A percentile compares a stretch with the other conserved stretches of the same genome.
Evolutionary conservation across 2,888 invertebrate species (phyloP).

Genomic region (Cephus pygmeus): DNA sequence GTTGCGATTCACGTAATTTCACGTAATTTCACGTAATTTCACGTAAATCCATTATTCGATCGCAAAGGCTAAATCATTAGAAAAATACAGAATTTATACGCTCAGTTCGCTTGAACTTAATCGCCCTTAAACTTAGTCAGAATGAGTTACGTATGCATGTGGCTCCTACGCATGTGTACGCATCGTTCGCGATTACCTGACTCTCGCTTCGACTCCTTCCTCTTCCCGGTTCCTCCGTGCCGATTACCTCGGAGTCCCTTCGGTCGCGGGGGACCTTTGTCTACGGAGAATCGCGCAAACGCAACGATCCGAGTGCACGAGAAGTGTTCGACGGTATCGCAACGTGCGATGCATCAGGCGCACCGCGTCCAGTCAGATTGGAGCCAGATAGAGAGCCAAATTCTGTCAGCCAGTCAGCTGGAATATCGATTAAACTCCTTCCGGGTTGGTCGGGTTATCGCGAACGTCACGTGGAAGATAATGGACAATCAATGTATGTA

Average conservation of each 20-base stretch:
- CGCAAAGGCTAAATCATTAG: slow-evolving; percentile 57
- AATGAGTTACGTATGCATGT: background rate
- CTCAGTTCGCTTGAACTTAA: slow-evolving; percentile 27
- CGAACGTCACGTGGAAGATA: slow-evolving; percentile 27
- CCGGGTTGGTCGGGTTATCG: slow-evolving; percentile 8
- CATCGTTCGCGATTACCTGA: background rate
- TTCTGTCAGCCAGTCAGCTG: too few relatives aligned
- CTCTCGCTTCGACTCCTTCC: background rate
- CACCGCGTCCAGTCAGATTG: too few relatives aligned
- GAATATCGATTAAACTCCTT: too few relatives aligned
- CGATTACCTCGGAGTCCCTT: background rate
- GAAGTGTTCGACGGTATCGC: too few relatives aligned
- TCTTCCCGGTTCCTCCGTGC: background rate
- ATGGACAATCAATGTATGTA: slow-evolving; percentile 35
- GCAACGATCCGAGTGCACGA: too few relatives aligned
- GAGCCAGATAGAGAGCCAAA: too few relatives aligned
- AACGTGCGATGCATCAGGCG: too few relatives aligned
- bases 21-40: slow-evolving; percentile 25
- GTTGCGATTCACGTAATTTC: slow-evolving; percentile 31
- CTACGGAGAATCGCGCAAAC: too few relatives aligned
- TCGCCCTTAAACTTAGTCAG: background rate
- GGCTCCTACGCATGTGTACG: background rate
- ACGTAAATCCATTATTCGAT: slow-evolving; percentile 22
- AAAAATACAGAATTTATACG: slow-evolving; percentile 59
- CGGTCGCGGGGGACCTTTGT: too few relatives aligned